Conservation (phyloP, 2,888 invertebrate genomes). For the Drosophila formosana region DNA sequence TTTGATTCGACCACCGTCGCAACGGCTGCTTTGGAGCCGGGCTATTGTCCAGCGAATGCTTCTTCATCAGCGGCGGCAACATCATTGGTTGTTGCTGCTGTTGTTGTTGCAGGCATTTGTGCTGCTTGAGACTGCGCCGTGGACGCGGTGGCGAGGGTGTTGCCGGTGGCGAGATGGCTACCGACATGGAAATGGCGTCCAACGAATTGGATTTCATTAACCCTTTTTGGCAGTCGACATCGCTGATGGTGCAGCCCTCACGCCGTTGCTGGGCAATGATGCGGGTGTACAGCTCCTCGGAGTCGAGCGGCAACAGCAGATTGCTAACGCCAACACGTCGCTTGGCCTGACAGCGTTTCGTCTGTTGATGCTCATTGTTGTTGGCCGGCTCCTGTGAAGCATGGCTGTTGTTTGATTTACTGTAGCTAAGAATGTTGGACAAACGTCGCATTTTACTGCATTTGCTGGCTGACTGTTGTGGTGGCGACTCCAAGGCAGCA, state of each 20-base stretch:
- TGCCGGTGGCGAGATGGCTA: slow-evolving; percentile 79
- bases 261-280: slow-evolving; percentile 79
- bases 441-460: slow-evolving; percentile 83
- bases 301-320: slow-evolving; percentile 81
- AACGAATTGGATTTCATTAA: slow-evolving; percentile 84
- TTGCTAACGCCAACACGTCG: slow-evolving; percentile 77
- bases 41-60: slow-evolving; percentile 80
- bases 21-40: slow-evolving; percentile 44
- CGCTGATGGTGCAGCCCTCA: slow-evolving; percentile 33
- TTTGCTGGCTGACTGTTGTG: slow-evolving; percentile 40
- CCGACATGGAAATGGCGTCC: slow-evolving; percentile 83
- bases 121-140: slow-evolving; percentile 76
- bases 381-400: slow-evolving; percentile 29
- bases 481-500: slow-evolving; percentile 17
- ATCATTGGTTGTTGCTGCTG: slow-evolving; percentile 21
- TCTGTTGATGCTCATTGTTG: slow-evolving; percentile 23
- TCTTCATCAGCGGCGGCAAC: slow-evolving; percentile 69
- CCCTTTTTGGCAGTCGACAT: slow-evolving; percentile 50
- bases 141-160: slow-evolving; percentile 81
- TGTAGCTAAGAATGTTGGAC: slow-evolving; percentile 84
- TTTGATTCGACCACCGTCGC: slow-evolving; percentile 82
- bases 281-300: slow-evolving; percentile 84
- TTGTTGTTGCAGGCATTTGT: slow-evolving; percentile 71
- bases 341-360: slow-evolving; percentile 66
- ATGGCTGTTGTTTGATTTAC: slow-evolving; percentile 38